A percentile compares a stretch with the other conserved stretches of the same genome.
These are phyloP conservation scores for Drosophila pullipes DNA, from an alignment of 2,888 invertebrate genomes.

Conservation along the genomic window DNA sequence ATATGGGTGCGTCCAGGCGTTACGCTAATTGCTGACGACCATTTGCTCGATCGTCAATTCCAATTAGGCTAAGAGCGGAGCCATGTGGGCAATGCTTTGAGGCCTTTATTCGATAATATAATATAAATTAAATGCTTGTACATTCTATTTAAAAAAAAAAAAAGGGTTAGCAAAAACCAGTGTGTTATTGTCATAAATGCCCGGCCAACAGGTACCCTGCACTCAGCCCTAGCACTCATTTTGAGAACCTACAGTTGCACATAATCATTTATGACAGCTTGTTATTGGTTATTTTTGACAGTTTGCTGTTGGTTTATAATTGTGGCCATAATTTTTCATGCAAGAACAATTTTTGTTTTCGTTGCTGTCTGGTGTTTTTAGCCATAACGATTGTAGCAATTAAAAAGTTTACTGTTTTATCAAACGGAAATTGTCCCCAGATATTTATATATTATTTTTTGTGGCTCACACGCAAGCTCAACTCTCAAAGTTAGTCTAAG, in stretches of 20 bases:
- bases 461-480: slow-evolving; percentile 1
- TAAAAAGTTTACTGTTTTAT: slow-evolving; percentile 47
- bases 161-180: slow-evolving; percentile 20
- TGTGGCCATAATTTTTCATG: background rate
- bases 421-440: slow-evolving; percentile 54
- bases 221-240: background rate
- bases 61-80: slow-evolving; percentile 55
- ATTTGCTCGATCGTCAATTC: slow-evolving; percentile 60
- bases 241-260: background rate
- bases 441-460: slow-evolving; percentile 14
- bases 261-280: background rate
- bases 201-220: background rate
- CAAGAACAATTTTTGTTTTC: slow-evolving; percentile 7
- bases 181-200: background rate
- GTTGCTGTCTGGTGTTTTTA: slow-evolving; percentile 12
- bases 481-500: slow-evolving; percentile 27
- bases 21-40: slow-evolving; percentile 63
- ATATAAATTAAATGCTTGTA: slow-evolving; percentile 40
- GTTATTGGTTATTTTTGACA: background rate
- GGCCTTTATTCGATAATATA: slow-evolving; percentile 54
- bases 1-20: slow-evolving; percentile 64
- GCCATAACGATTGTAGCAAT: slow-evolving; percentile 41
- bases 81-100: slow-evolving; percentile 46
- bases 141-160: slow-evolving; percentile 25
- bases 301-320: background rate